Conservation (phyloP, 2,797 vertebrate genomes). For the Neostethus bicornis region DNA sequence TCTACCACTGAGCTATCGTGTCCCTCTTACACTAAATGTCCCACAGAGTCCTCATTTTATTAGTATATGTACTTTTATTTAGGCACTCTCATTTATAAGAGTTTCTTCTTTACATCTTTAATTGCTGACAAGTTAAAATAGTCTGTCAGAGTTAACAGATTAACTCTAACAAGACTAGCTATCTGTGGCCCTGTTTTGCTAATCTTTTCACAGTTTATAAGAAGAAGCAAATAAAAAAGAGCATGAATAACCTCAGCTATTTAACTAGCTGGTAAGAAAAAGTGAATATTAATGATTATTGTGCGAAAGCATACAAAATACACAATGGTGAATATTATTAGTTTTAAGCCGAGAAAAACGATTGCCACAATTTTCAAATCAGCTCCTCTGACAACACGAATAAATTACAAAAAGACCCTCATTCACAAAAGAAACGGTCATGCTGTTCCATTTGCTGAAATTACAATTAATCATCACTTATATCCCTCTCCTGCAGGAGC, state of each 20-base stretch:
- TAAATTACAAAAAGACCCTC: slow-evolving; percentile 5
- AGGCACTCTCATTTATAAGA: no score
- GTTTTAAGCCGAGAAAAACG: slow-evolving; percentile 10
- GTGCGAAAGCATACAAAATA: slow-evolving; percentile 6
- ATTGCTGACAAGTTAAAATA: slow-evolving; percentile 6
- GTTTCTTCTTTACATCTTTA: no score
- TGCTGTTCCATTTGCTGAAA: slow-evolving; percentile 8
- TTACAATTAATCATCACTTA: slow-evolving; percentile 27
- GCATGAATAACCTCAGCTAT: no score
- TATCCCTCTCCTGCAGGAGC: slow-evolving; percentile 9
- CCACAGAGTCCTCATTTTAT: no score
- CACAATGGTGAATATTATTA: slow-evolving; percentile 4
- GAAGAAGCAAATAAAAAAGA: not conserved
- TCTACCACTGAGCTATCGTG: no score
- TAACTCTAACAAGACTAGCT: slow-evolving; percentile 11
- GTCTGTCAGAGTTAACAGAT: slow-evolving; percentile 9
- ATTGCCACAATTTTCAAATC: slow-evolving; percentile 19
- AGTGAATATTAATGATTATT: slow-evolving; percentile 2
- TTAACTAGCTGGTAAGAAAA: no score
- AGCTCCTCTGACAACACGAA: slow-evolving; percentile 21
- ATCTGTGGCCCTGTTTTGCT: not conserved
- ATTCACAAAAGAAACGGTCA: slow-evolving; percentile 10
- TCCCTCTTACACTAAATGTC: no score
- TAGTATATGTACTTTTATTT: no score
- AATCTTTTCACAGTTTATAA: not conserved